Evolutionary conservation across 2,888 invertebrate species (phyloP).

Genomic region (Amphipyra berbera): DNA sequence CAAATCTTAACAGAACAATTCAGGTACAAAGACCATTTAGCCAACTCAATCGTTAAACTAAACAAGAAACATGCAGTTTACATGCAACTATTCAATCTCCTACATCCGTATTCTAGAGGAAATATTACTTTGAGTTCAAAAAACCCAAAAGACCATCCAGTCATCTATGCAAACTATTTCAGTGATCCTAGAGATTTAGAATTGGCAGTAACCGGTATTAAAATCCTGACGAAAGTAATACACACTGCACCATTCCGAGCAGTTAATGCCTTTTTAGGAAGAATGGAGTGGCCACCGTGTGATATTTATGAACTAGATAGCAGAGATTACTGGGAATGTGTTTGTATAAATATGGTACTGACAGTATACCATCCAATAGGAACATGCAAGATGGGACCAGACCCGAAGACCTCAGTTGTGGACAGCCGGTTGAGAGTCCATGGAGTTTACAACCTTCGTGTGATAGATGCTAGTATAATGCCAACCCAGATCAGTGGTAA

Average conservation of each 20-base stretch:
- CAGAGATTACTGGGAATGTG: slow-evolving; percentile 71
- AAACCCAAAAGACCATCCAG: slow-evolving; percentile 86
- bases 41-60: slow-evolving; percentile 51
- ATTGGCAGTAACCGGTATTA: slow-evolving; percentile 66
- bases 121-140: slow-evolving; percentile 87
- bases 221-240: slow-evolving; percentile 67
- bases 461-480: slow-evolving; percentile 95
- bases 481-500: slow-evolving; percentile 93
- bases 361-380: slow-evolving; percentile 93
- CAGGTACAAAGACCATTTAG: slow-evolving; percentile 60
- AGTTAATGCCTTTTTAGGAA: slow-evolving; percentile 57
- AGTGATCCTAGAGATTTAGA: slow-evolving; percentile 87
- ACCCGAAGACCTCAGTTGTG: slow-evolving; percentile 66
- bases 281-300: slow-evolving; percentile 67
- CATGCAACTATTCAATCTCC: slow-evolving; percentile 71
- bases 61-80: slow-evolving; percentile 72
- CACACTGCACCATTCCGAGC: slow-evolving; percentile 31
- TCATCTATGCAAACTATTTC: slow-evolving; percentile 82
- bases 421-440: slow-evolving; percentile 91
- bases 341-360: slow-evolving; percentile 80
- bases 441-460: slow-evolving; percentile 91
- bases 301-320: slow-evolving; percentile 64
- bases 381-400: slow-evolving; percentile 90
- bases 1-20: slow-evolving; percentile 2
- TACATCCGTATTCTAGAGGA: slow-evolving; percentile 89